These are phyloP conservation scores for Tridacna gigas DNA, from an alignment of 2,888 invertebrate genomes.

Conservation along the genomic window DNA sequence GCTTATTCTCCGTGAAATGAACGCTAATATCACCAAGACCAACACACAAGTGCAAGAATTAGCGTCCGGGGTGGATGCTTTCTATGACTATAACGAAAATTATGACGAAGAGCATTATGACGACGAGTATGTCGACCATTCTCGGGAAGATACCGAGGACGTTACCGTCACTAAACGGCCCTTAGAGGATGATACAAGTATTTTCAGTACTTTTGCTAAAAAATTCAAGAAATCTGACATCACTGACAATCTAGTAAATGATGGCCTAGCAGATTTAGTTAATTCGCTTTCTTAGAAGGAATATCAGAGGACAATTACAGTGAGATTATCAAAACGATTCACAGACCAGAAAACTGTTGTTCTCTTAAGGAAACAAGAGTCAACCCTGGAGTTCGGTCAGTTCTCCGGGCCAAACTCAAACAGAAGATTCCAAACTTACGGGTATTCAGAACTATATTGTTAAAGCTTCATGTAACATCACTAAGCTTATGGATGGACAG, in stretches of 20 bases:
- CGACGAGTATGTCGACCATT: neutral
- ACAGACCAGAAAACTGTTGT: constrained; percentile 34
- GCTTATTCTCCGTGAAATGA: constrained; percentile 41
- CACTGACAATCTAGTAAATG: constrained; percentile 16
- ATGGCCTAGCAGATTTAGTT: constrained; percentile 11
- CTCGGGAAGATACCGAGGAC: neutral
- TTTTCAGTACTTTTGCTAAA: constrained; percentile 28
- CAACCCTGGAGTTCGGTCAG: constrained; percentile 37
- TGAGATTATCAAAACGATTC: constrained; percentile 23
- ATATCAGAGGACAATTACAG: constrained; percentile 35
- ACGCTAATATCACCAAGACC: constrained; percentile 34
- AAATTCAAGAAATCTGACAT: constrained; percentile 35
- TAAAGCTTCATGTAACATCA: constrained; percentile 44
- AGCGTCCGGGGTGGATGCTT: constrained; percentile 13
- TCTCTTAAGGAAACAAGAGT: constrained; percentile 30
- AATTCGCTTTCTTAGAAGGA: constrained; percentile 41
- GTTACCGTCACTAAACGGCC: too few species aligned
- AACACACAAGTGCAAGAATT: constrained; percentile 37
- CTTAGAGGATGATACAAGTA: neutral
- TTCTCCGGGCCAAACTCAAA: constrained; percentile 32
- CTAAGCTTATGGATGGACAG: constrained; percentile 27
- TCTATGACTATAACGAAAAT: constrained; percentile 22
- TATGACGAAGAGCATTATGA: neutral
- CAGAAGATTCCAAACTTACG: constrained; percentile 37
- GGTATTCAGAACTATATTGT: constrained; percentile 47